A percentile compares a stretch with the other conserved stretches of the same genome.
phyloP scores from a whole-genome alignment of 92 coral and sea anemone genomes.

The Heliopora coerulea region DNA sequence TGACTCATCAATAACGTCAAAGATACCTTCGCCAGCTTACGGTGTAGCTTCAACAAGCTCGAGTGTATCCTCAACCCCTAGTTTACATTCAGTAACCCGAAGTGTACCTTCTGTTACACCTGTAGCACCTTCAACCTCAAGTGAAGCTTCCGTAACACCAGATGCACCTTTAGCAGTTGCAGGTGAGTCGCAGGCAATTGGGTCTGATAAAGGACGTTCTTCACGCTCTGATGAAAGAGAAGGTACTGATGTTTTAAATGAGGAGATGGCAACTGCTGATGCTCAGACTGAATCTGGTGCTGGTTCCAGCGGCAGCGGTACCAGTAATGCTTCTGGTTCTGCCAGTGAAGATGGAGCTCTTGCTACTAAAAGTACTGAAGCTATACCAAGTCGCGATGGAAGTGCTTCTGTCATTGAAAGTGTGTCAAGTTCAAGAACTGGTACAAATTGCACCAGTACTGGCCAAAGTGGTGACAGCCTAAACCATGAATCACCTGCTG shows the following conservation, averaged over 20 bases:
- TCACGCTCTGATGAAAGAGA: no score
- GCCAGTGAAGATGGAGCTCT: no score
- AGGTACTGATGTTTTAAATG: no score
- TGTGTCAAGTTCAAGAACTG: no score
- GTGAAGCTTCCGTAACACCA: neutral
- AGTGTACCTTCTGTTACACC: neutral
- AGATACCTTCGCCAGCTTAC: neutral
- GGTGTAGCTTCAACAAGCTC: neutral
- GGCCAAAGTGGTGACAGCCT: no score
- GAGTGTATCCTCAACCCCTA: conserved; percentile 23
- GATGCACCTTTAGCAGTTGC: neutral
- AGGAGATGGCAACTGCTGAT: neutral
- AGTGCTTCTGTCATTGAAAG: no score
- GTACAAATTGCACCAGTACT: no score
- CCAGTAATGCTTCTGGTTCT: no score
- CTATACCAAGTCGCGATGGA: no score
- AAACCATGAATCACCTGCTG: no score
- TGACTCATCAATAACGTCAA: neutral
- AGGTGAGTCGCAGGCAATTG: neutral
- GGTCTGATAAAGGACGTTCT: neutral
- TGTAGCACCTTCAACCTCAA: neutral
- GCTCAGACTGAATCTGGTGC: neutral
- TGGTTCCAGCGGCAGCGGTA: neutral
- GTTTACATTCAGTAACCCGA: conserved; percentile 21
- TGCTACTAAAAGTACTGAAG: no score